A percentile compares a stretch with the other conserved stretches of the same genome.
phyloP scores from a whole-genome alignment of 2,113 vertebrate genomes.

The Rutilus rutilus region DNA sequence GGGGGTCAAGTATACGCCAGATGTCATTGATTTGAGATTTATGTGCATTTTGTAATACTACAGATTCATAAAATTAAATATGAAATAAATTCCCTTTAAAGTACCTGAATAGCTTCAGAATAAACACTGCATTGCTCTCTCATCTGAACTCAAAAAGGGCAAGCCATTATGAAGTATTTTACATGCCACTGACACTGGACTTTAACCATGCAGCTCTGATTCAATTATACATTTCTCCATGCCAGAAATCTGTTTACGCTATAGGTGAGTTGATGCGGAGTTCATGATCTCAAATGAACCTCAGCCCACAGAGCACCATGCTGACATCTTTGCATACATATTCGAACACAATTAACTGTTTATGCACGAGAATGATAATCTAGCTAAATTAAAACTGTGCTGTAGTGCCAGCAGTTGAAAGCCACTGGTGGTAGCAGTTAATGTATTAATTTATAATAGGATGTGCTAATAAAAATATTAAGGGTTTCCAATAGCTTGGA shows the following conservation, averaged over 20 bases:
- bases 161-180: not conserved
- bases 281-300: constrained; percentile 14
- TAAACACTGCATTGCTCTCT: not conserved
- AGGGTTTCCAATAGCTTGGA: not conserved
- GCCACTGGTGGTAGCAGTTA: not conserved
- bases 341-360: not conserved
- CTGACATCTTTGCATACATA: constrained; percentile 31
- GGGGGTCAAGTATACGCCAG: not conserved
- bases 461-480: not conserved
- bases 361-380: constrained; percentile 7
- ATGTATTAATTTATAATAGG: not conserved
- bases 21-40: not conserved
- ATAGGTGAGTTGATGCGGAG: not conserved
- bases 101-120: not conserved
- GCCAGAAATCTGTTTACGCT: constrained; percentile 11
- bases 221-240: constrained; percentile 17
- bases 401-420: not conserved
- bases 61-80: not conserved
- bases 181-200: not conserved
- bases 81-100: not conserved
- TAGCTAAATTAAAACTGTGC: not conserved
- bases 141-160: not conserved
- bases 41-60: not conserved
- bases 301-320: constrained; percentile 1
- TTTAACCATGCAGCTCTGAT: not conserved